Percentiles rank a stretch among this genome's conserved stretches.
Evolutionary conservation across 2,888 invertebrate species (phyloP).

Genomic region (Sicus ferrugineus): DNA sequence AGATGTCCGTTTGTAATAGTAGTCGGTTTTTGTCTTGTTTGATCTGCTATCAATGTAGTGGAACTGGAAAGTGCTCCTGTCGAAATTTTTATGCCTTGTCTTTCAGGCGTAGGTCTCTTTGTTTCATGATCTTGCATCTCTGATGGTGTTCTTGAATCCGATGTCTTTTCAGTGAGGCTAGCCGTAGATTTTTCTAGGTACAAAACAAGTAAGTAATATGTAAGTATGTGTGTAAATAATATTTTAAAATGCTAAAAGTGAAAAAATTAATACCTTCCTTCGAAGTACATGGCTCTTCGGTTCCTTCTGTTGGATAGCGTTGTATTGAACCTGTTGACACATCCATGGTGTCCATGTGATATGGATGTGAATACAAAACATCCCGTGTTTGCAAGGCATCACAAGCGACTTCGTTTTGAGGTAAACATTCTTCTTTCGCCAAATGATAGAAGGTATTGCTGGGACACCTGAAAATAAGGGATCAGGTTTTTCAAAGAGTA

Average conservation of each 20-base stretch:
- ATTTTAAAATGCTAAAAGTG: too few relatives aligned
- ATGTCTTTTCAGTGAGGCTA: too few relatives aligned
- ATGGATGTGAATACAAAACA: slow-evolving; percentile 44
- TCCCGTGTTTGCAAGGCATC: slow-evolving; percentile 46
- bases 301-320: slow-evolving; percentile 38
- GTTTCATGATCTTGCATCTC: not conserved
- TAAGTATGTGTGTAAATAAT: too few relatives aligned
- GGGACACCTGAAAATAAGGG: slow-evolving; percentile 49
- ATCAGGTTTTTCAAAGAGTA: not conserved
- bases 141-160: too few relatives aligned
- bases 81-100: too few relatives aligned
- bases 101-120: not conserved
- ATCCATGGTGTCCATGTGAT: slow-evolving; percentile 37
- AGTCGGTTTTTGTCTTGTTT: not conserved
- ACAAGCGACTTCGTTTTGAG: slow-evolving; percentile 47
- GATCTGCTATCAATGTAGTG: not conserved
- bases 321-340: slow-evolving; percentile 39
- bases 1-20: not conserved
- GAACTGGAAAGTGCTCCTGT: too few relatives aligned
- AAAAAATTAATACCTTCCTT: slow-evolving; percentile 25
- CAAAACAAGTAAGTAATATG: too few relatives aligned
- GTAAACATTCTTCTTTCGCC: slow-evolving; percentile 47
- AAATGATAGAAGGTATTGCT: slow-evolving; percentile 50
- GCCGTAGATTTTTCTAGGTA: too few relatives aligned
- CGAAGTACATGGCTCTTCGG: slow-evolving; percentile 12